phyloP scores from a whole-genome alignment of 2,888 invertebrate species.

The Rotaria magnacalcarata region DNA sequence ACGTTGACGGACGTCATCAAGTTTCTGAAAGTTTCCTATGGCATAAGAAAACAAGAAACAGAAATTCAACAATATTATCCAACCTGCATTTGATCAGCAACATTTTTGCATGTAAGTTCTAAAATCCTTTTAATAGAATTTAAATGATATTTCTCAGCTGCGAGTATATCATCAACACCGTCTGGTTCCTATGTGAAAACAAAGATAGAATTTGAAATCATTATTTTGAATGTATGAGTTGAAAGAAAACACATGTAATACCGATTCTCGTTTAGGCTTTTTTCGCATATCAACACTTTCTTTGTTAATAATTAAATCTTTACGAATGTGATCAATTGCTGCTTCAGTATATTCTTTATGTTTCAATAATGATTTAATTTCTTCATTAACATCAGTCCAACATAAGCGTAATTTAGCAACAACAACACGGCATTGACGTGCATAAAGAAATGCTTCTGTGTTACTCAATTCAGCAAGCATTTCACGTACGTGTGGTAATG shows the following conservation, averaged over 20 bases:
- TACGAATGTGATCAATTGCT: conserved; percentile 55
- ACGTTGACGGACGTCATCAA: conserved; percentile 54
- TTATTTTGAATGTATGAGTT: background rate
- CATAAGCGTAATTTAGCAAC: conserved; percentile 56
- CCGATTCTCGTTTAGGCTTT: conserved; percentile 56
- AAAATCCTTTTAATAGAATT: conserved; percentile 54
- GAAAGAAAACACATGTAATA: conserved; percentile 47
- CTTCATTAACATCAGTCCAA: conserved; percentile 57
- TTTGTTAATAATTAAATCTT: conserved; percentile 57
- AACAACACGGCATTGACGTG: conserved; percentile 54
- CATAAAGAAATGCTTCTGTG: conserved; percentile 56
- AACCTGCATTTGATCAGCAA: conserved; percentile 34
- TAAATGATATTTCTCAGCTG: conserved; percentile 55
- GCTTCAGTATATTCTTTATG: conserved; percentile 57
- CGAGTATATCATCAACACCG: conserved; percentile 57
- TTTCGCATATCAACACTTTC: conserved; percentile 53
- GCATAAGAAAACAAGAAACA: background rate
- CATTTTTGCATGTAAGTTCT: background rate
- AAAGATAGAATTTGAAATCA: conserved; percentile 38
- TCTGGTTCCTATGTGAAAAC: conserved; percentile 52
- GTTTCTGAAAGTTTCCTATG: conserved; percentile 48
- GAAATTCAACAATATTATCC: background rate
- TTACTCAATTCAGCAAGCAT: conserved; percentile 56
- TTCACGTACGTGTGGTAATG: conserved; percentile 56
- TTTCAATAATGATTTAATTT: conserved; percentile 56